Evolutionary conservation across 2,797 vertebrate species (phyloP).

Genomic region (Crenuchus spilurus): DNA sequence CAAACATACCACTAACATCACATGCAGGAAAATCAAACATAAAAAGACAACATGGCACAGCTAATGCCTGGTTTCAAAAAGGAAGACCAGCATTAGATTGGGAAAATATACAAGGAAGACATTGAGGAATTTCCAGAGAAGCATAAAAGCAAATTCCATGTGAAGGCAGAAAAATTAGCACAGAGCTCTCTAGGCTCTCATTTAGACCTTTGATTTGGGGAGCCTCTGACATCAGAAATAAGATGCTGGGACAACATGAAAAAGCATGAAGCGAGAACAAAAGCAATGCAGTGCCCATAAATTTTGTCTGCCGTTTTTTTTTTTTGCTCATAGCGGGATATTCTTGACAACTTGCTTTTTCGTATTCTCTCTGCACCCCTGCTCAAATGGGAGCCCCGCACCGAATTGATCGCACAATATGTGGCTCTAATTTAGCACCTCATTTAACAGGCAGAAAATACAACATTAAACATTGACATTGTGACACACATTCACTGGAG

Average conservation of each 20-base stretch:
- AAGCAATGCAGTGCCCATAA: not conserved
- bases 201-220: conserved; percentile 29
- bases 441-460: conserved; percentile 73
- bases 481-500: conserved; percentile 73
- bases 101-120: conserved; percentile 3
- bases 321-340: conserved; percentile 37
- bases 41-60: conserved; percentile 31
- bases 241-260: conserved; percentile 9
- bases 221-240: conserved; percentile 2
- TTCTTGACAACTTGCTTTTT: conserved; percentile 38
- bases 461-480: conserved; percentile 73
- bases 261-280: conserved; percentile 36
- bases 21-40: conserved; percentile 43
- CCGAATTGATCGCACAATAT: conserved; percentile 61
- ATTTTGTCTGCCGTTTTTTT: conserved; percentile 48
- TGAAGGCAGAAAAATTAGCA: conserved; percentile 32
- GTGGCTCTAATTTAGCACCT: conserved; percentile 78
- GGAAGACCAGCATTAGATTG: conserved; percentile 8
- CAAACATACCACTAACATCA: conserved; percentile 26
- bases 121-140: not conserved
- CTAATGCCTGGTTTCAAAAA: conserved; percentile 30
- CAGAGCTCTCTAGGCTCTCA: conserved; percentile 23
- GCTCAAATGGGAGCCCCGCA: conserved; percentile 41
- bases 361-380: conserved; percentile 26
- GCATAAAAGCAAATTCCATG: conserved; percentile 18